Percentiles rank a stretch among this genome's conserved stretches.
Conservation (phyloP, 1,140 invertebrate species). For the Anthonomus grandis region DNA sequence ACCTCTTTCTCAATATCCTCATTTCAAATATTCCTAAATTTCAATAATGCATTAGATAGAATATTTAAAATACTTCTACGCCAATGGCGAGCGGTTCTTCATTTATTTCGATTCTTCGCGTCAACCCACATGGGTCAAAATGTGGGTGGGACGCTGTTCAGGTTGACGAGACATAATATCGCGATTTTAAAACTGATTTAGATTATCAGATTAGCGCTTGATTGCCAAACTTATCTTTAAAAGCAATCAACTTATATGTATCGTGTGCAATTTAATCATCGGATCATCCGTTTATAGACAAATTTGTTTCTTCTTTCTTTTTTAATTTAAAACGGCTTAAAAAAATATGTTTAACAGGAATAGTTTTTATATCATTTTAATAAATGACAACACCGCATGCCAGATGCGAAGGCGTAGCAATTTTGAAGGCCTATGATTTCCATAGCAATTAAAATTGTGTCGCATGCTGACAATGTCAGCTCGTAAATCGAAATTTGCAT, state of each 20-base stretch:
- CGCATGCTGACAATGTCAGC: too few relatives aligned
- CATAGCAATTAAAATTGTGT: too few relatives aligned
- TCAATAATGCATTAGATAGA: too few relatives aligned
- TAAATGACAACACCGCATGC: too few relatives aligned
- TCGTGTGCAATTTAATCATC: neutral
- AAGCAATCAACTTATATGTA: neutral
- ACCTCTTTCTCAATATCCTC: too few relatives aligned
- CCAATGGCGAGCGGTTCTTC: neutral
- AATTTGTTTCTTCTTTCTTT: too few relatives aligned
- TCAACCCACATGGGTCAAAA: conserved; percentile 7
- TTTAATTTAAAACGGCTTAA: neutral
- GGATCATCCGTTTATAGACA: neutral
- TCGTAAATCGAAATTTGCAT: too few relatives aligned
- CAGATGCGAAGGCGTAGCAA: too few relatives aligned
- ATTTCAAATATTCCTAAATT: too few relatives aligned
- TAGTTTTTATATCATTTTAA: neutral
- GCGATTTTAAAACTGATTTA: conserved; percentile 3
- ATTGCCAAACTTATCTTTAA: neutral
- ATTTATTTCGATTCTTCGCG: neutral
- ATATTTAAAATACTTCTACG: too few relatives aligned
- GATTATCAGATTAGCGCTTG: neutral
- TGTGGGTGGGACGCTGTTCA: conserved; percentile 6
- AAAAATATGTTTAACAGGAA: neutral
- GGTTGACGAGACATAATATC: conserved; percentile 6
- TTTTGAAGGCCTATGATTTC: too few relatives aligned